These are phyloP conservation scores for Arrhamphus sclerolepis DNA, from an alignment of 2,797 vertebrate species.

Conservation along the genomic window DNA sequence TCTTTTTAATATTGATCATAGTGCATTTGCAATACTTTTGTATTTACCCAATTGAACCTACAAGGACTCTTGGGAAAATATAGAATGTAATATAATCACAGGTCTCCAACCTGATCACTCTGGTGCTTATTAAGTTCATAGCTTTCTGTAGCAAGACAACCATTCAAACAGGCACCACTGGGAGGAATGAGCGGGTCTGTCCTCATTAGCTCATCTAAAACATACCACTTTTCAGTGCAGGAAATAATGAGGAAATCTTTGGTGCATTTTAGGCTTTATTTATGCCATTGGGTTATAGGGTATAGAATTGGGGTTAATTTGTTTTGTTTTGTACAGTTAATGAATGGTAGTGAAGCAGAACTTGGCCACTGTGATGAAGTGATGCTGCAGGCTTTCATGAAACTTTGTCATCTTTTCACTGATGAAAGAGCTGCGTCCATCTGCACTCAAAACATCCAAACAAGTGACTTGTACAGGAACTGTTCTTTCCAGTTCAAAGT, in stretches of 20 bases:
- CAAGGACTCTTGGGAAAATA: background rate
- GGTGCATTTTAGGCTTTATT: background rate
- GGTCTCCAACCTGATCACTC: background rate
- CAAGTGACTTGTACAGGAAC: background rate
- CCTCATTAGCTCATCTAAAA: conserved; percentile 4
- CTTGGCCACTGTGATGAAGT: conserved; percentile 37
- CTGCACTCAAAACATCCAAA: background rate
- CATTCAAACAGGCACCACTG: conserved; percentile 3
- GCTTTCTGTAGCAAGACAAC: background rate
- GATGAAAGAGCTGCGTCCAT: conserved; percentile 33
- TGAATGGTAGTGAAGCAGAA: conserved; percentile 23
- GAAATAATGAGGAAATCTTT: background rate
- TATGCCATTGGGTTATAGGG: background rate
- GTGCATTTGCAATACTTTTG: conserved; percentile 5
- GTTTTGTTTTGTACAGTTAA: conserved; percentile 8
- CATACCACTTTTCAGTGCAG: background rate
- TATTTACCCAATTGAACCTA: background rate
- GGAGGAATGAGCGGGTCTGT: conserved; percentile 1
- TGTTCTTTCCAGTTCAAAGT: background rate
- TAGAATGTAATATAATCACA: background rate
- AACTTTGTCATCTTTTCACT: conserved; percentile 43
- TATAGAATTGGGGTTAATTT: background rate
- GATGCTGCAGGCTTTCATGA: conserved; percentile 41
- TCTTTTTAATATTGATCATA: background rate
- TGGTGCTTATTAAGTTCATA: conserved; percentile 14